Evolutionary conservation across 2,888 invertebrate genomes (phyloP), one percentile per base, ranked within the genome.

Genomic region (Griposia aprilina): DNA sequence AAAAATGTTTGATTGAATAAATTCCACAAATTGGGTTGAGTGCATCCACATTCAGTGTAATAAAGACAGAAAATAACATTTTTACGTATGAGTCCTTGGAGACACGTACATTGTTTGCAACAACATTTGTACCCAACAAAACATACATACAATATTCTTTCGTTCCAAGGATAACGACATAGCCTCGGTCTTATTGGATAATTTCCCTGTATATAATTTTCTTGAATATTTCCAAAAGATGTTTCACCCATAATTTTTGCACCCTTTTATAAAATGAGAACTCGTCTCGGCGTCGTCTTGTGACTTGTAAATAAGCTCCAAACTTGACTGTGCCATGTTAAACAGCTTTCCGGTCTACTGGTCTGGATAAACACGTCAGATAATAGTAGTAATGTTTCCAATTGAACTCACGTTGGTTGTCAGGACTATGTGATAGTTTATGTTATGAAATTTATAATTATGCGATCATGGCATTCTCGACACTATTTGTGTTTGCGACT

Each of bases 301-400:
- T 76, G 17, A 60, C 59, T 72, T 69, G 52, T 81, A 59, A 83
- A 77, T 59, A 52, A 65, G 55, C 63, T 73, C n/a, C 48, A 67
- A 76, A 85, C 65, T 82, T 70, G 78, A 76, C 77, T 77, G 80
- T 77, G 80, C 85, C 86, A 86, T 86, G 84, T 78, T 78, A 82
- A 85, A 78, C 82, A 79, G n/a, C 62, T 79, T 88, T 89, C 81
- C 85, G 74, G 67, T 62, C 80, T 70, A 85, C 13, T 88, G 89
- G 65, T 75, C 86, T 75, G 89, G 55, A 83, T 85, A 78, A 86
- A 87, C 86, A 87, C 76, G 85, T 80, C 88, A 86, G 62, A 78
- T 81, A 75, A 81, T 80, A 70, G 45, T 57, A 75, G 69, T 76
- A 78, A 60, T 74, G 71, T 80, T 86, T 85, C 81, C 83, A 82